Evolutionary conservation across 1,140 invertebrate genomes (phyloP), one percentile per base, ranked within the genome.

Genomic region (Atta cephalotes): DNA sequence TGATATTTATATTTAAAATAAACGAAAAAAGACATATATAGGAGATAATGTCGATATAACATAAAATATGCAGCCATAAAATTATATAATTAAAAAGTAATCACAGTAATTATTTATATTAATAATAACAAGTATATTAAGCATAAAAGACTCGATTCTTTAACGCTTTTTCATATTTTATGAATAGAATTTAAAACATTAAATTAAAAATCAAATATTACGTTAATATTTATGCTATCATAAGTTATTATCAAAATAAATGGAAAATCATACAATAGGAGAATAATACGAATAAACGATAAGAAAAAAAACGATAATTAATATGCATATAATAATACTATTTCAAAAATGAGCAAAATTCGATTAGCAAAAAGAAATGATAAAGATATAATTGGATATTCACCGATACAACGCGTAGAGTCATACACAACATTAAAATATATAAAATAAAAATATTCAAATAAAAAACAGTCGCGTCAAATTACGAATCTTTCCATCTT

Each of bases 31-130:
- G 1, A 14, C 31, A 35, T 6, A 31, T 0, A 31, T 4, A 39
- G 0, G 5, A 10, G 25, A 72, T 31, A 18, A 72, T 72, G 31
- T 72, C 25, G 14, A 31, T 18, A 28, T 9, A 14, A 76, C 14
- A n/a, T 74, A 35, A 74, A 74, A 14, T 56, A 28, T 45, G 2
- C 10, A 3, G 0, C 21, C 5, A 6, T 9, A 12, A 56, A 18
- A 56, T n/a, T 70, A 21, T 9, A 5, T 18, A 6, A 68, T 68
- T 39, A 14, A 74, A 5, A 39, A 76, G 2, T 35, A 10, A 45
- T 14, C 3, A 39, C 1, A 39, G 25, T 28, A 78, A 77, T 60
- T 77, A 77, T 16, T 77, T 45, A 45, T 58, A 62, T 62, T 76
- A 62, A 78, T 39, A 28, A 62, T 35, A 56, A 14, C 18, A 35